Evolutionary conservation across 2,888 invertebrate species (phyloP), one percentile per base, ranked within the genome.

Genomic region (Poecilobothrus nobilitatus): DNA sequence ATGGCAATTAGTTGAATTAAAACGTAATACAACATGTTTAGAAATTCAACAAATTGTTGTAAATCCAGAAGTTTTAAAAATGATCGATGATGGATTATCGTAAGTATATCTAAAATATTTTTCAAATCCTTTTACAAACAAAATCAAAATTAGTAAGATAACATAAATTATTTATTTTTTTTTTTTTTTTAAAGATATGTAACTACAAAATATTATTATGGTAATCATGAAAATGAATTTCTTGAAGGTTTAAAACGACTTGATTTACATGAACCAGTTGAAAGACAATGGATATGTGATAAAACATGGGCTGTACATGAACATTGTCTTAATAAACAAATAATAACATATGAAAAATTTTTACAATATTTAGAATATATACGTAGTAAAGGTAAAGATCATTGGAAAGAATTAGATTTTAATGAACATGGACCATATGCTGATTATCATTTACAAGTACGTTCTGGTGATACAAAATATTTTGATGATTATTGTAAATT

Each of bases 61-160:
- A 68, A 86, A 87, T 73, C 82, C 87, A 0, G 87, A 87, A 72
- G 87, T 93, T 21, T 88, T 89, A 74, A 88, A 90, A 76, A 88
- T 91, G 87, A 87, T 92, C 21, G 90, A 92, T 75, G 90, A 92
- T 76, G 92, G 91, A 33, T 83, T 92, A 34, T 89, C 91, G 91
- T 91, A 81, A 85, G 87, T 83, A 37, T n/a, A n/a, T n/a, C n/a
- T 27, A 27, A 27, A 27, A 27, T 27, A 4, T 27, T 27, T 27
- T 18, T 44, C 70, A 5, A 37, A 15, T 53, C 53, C 27, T 8
- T 10, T 37, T 37, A 37, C 1, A 12, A 7, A 37, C 7, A 10
- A 10, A 37, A 37, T 37, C 9, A 37, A 10, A 37, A 37, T 37
- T 7, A 7, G 34, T 34, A 8, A 34, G 34, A 34, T 34, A 34